A percentile compares a stretch with the other conserved stretches of the same genome.
Conservation (phyloP, 2,888 invertebrate species). For the Exocentrus adspersus region DNA sequence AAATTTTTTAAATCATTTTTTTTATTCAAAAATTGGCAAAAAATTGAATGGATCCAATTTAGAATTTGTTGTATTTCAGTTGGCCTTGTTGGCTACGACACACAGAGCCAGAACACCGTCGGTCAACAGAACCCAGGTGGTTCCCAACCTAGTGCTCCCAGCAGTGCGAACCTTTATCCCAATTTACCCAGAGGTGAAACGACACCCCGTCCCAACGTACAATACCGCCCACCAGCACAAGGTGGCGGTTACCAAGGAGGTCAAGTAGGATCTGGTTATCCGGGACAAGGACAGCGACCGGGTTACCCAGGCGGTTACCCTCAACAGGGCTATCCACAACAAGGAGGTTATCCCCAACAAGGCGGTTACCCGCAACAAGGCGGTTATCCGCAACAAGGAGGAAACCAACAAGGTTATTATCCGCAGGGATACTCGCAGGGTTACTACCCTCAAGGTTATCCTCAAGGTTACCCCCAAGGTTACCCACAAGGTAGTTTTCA, state of each 20-base stretch:
- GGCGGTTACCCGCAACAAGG: conserved; percentile 43
- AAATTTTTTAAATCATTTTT: too few relatives aligned
- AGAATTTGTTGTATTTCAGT: conserved; percentile 32
- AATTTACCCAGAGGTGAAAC: conserved; percentile 56
- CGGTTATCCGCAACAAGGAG: conserved; percentile 4
- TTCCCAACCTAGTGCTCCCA: conserved; percentile 38
- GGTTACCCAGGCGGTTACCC: conserved; percentile 43
- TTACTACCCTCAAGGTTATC: conserved; percentile 43
- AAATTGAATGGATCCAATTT: not conserved
- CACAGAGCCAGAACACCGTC: conserved; percentile 42
- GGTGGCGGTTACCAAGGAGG: conserved; percentile 57
- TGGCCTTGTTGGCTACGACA: conserved; percentile 51
- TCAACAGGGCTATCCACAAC: conserved; percentile 38
- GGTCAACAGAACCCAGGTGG: conserved; percentile 15
- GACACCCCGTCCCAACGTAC: conserved; percentile 53
- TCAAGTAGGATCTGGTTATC: conserved; percentile 58
- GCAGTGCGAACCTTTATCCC: conserved; percentile 50
- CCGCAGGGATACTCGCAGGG: conserved; percentile 43
- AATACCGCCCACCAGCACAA: conserved; percentile 33
- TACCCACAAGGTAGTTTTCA: conserved; percentile 31
- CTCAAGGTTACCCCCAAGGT: conserved; percentile 24
- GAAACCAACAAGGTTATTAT: conserved; percentile 37
- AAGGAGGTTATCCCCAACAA: conserved; percentile 44
- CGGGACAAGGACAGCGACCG: conserved; percentile 39
- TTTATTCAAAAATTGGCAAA: too few relatives aligned